Percentiles rank a stretch among this genome's conserved stretches.
These are phyloP conservation scores for Virgularia gustaviana DNA, from an alignment of 92 coral and sea anemone genomes.

Conservation along the genomic window DNA sequence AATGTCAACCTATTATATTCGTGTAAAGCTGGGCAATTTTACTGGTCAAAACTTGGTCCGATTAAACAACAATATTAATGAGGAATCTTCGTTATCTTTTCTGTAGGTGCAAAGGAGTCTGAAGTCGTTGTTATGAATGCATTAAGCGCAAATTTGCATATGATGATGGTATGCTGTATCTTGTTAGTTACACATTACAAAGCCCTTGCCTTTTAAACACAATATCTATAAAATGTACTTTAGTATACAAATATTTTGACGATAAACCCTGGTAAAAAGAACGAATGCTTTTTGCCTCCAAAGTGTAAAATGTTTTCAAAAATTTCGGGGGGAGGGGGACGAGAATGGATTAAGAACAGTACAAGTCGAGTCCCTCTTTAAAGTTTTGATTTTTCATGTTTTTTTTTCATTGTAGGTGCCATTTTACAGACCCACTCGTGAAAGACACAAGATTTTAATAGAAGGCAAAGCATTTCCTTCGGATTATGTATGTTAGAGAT, in stretches of 20 bases:
- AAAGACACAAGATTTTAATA: slow-evolving; percentile 72
- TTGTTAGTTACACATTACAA: not conserved
- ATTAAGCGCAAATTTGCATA: slow-evolving; percentile 66
- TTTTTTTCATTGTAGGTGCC: slow-evolving; percentile 43
- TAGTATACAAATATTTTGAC: no score
- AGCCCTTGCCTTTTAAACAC: no score
- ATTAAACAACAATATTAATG: not conserved
- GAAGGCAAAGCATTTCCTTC: slow-evolving; percentile 95
- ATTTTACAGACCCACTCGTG: slow-evolving; percentile 79
- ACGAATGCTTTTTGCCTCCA: no score
- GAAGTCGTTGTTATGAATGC: slow-evolving; percentile 86
- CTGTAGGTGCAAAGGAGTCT: slow-evolving; percentile 79
- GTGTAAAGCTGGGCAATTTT: no score
- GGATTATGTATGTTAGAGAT: slow-evolving; percentile 80
- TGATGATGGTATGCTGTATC: slow-evolving; percentile 57
- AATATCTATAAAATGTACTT: no score
- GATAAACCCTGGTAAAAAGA: no score
- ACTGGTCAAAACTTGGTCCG: no score
- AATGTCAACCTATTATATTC: no score
- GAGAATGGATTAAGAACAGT: not conserved
- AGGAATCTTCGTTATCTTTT: not conserved
- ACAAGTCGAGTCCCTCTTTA: not conserved
- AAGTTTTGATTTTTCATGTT: not conserved
- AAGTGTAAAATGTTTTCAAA: no score
- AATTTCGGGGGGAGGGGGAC: no score